Evolutionary conservation across 2,113 vertebrate species (phyloP), one percentile per base, ranked within the genome.

Genomic region (Sylvietta virens): DNA sequence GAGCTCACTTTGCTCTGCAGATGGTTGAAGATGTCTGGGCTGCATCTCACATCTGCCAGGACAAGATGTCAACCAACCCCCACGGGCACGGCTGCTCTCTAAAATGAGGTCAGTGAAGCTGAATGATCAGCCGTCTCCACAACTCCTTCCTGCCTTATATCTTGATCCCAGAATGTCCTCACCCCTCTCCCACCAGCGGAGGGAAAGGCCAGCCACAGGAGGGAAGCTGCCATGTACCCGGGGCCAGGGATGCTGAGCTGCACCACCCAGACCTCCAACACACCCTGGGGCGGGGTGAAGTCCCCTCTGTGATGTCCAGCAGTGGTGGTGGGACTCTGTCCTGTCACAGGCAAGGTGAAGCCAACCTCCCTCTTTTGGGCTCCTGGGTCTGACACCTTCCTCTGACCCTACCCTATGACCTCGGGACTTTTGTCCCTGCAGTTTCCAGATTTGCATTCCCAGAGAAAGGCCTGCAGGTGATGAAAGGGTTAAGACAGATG

Each of bases 221-320:
- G 23, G 33, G 37, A 30, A 3, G 35, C 20, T 12, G 73, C 2
- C 1, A 6, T 4, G 39, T 3, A 9, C 31, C 5, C 0, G 1
- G n/a, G 61, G 30, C 24, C 19, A 11, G 35, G 50, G 9, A 6
- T 1, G 28, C 10, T 27, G 60, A 40, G 67, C 67, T 72, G 48
- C 48, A 21, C 7, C 33, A 4, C 20, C 5, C n/a, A n/a, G n/a
- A n/a, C n/a, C 72, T 20, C 61, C 61, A 35, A 15, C 3, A 42
- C 5, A 33, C 18, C 15, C 18, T 5, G 27, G 1, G 1, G 11
- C 4, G 61, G 51, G 50, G 14, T 3, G 4, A 70, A 50, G 39
- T 7, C 31, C 26, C 27, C 60, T 39, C 6, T 3, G 54, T 42
- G 33, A 15, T 14, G 58, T 6, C n/a, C 9, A 20, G 70, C 1